Conservation (phyloP, 2,113 vertebrate genomes). For the Brienomyrus longianalis region DNA sequence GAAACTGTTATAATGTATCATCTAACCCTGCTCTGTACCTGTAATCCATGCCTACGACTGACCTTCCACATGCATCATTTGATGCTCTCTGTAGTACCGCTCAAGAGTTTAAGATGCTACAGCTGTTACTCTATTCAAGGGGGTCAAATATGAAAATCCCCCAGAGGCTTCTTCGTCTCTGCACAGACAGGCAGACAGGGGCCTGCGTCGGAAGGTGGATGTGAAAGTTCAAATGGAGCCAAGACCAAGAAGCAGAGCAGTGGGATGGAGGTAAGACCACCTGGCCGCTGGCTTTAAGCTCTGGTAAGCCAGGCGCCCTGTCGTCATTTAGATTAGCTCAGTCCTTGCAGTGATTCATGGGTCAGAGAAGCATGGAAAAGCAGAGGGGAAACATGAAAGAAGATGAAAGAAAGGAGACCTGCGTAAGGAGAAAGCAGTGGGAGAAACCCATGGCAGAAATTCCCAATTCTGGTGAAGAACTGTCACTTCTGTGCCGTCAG, state of each 20-base stretch:
- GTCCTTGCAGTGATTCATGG: constrained; percentile 74
- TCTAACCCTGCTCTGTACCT: not conserved
- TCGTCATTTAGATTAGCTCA: constrained; percentile 90
- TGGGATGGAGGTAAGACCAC: constrained; percentile 50
- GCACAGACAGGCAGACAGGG: not conserved
- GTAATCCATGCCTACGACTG: not conserved
- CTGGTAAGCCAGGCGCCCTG: constrained; percentile 85
- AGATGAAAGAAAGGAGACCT: not conserved
- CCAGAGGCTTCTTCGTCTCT: not conserved
- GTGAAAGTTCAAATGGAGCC: not conserved
- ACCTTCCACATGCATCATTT: not conserved
- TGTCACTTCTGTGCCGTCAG: not conserved
- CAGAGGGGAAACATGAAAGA: constrained; percentile 10
- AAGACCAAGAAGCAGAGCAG: constrained; percentile 13
- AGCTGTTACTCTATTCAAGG: not conserved
- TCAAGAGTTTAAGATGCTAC: not conserved
- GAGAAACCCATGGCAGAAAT: not conserved
- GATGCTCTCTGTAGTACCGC: not conserved
- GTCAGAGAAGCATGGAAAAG: constrained; percentile 32
- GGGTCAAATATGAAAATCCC: not conserved
- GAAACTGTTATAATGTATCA: not conserved
- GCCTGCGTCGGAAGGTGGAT: not conserved
- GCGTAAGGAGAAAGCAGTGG: not conserved
- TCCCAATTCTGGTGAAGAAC: not conserved
- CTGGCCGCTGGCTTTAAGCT: constrained; percentile 93